These are phyloP conservation scores for Drosophila arizonae DNA, from an alignment of 1,140 invertebrate species.

Conservation along the genomic window DNA sequence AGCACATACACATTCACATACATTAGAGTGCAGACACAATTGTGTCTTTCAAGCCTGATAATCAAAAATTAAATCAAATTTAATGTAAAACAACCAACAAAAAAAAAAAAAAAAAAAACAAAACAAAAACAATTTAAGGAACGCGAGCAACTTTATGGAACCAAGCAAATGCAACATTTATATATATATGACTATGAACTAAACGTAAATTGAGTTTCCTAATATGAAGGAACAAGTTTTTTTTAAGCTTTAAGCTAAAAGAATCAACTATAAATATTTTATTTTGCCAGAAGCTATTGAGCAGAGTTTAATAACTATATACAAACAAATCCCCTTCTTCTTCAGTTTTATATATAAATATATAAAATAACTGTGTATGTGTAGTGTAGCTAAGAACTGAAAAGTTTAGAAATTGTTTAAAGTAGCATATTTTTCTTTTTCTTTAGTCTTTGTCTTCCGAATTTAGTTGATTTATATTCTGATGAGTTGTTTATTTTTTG, in stretches of 20 bases:
- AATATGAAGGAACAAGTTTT: slow-evolving; percentile 51
- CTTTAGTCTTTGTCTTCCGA: slow-evolving; percentile 66
- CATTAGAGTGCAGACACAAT: slow-evolving; percentile 18
- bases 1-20: slow-evolving; percentile 1
- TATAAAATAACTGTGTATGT: not conserved
- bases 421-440: slow-evolving; percentile 35
- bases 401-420: slow-evolving; percentile 17
- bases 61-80: slow-evolving; percentile 83
- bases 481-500: slow-evolving; percentile 12
- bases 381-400: slow-evolving; percentile 36
- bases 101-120: slow-evolving; percentile 2
- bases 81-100: slow-evolving; percentile 59
- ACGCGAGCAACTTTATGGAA: slow-evolving; percentile 65
- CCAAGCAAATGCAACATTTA: slow-evolving; percentile 56
- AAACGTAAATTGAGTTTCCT: slow-evolving; percentile 41
- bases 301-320: slow-evolving; percentile 54
- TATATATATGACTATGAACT: slow-evolving; percentile 19
- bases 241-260: slow-evolving; percentile 52
- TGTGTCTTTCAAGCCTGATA: slow-evolving; percentile 70
- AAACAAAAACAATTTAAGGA: slow-evolving; percentile 29
- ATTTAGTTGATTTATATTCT: not conserved
- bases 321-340: slow-evolving; percentile 19
- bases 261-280: slow-evolving; percentile 33
- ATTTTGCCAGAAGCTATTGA: slow-evolving; percentile 52
- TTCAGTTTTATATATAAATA: not conserved